Evolutionary conservation across 30 jellyfish, hydroid and myxozoan species (phyloP).

Genomic region (Cassiopea andromeda): DNA sequence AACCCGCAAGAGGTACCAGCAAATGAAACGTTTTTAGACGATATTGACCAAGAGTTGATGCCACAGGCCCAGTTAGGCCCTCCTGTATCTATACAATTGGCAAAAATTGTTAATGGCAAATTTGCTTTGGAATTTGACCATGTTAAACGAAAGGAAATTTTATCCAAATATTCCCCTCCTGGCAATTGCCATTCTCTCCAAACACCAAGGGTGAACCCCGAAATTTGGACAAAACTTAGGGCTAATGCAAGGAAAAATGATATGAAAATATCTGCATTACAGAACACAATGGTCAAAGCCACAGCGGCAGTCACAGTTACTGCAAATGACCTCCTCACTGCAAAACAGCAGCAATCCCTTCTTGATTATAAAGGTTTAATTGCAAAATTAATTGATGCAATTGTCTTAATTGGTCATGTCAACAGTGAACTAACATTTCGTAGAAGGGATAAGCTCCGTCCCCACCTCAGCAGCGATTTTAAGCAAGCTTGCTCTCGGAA

Average conservation of each 20-base stretch:
- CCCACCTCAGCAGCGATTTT: slow-evolving; percentile 11
- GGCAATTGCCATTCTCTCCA: slow-evolving; percentile 27
- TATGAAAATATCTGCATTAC: slow-evolving; percentile 4
- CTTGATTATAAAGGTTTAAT: too few relatives aligned
- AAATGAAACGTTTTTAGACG: not conserved
- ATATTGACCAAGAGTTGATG: slow-evolving; percentile 11
- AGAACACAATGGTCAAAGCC: slow-evolving; percentile 4
- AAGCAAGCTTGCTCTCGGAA: not conserved
- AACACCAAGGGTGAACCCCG: slow-evolving; percentile 49
- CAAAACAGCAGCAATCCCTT: not conserved
- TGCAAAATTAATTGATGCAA: too few relatives aligned
- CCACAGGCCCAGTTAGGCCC: slow-evolving; percentile 7
- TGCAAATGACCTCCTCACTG: not conserved
- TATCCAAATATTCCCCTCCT: slow-evolving; percentile 7
- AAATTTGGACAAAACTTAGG: slow-evolving; percentile 38
- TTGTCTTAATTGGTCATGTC: too few relatives aligned
- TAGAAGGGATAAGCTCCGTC: slow-evolving; percentile 4
- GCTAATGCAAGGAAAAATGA: slow-evolving; percentile 31
- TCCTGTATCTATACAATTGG: slow-evolving; percentile 26
- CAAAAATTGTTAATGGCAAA: slow-evolving; percentile 28
- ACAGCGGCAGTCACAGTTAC: slow-evolving; percentile 12
- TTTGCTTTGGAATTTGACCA: slow-evolving; percentile 35
- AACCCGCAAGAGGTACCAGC: not conserved
- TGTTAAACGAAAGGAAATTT: slow-evolving; percentile 21
- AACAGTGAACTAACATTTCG: slow-evolving; percentile 4